Percentiles rank a stretch among this genome's conserved stretches.
These are phyloP conservation scores for Enteromius thamalakanensis DNA, from an alignment of 2,797 vertebrate genomes.

Conservation along the genomic window DNA sequence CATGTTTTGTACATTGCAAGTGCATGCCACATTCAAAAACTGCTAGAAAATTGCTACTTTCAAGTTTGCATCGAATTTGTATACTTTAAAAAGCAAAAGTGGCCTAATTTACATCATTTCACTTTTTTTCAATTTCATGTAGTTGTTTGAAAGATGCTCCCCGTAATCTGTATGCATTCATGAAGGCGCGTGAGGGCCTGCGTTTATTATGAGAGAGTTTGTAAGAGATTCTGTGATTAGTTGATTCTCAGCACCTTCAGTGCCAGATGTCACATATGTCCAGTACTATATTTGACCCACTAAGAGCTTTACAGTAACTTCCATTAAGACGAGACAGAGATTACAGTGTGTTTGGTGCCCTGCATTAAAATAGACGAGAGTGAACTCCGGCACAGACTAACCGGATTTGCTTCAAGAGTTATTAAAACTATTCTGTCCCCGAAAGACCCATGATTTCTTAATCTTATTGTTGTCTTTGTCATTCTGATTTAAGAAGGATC, in stretches of 20 bases:
- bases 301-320: constrained; percentile 70
- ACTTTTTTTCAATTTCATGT: background rate
- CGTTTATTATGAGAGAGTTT: background rate
- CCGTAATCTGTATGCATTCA: background rate
- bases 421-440: constrained; percentile 26
- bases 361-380: constrained; percentile 48
- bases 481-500: constrained; percentile 10
- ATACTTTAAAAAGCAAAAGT: background rate
- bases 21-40: background rate
- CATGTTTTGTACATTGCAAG: background rate
- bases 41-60: background rate
- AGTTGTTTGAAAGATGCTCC: background rate
- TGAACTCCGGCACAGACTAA: constrained; percentile 40
- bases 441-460: background rate
- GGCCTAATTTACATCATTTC: background rate
- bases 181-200: background rate
- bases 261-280: constrained; percentile 1
- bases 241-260: background rate
- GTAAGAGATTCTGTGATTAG: background rate
- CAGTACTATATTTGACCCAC: constrained; percentile 63
- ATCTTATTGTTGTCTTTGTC: constrained; percentile 10
- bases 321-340: constrained; percentile 71
- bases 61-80: background rate
- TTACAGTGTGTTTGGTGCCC: constrained; percentile 62
- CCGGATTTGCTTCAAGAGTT: background rate